Conservation (phyloP, 2,888 invertebrate genomes). For the Drosophila gaucha region DNA sequence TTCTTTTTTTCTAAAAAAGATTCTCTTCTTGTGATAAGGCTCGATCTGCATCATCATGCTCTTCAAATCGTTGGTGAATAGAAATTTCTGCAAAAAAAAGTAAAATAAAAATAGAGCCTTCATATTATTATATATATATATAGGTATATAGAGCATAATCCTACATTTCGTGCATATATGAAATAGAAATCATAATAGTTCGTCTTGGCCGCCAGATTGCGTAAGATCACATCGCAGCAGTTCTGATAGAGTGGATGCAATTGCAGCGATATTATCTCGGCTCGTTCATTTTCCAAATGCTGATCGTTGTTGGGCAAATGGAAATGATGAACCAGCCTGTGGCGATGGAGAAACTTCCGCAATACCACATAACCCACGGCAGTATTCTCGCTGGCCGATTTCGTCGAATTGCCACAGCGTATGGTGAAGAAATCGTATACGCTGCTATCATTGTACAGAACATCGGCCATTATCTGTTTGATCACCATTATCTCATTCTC, state of each 20-base stretch:
- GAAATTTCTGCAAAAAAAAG: slow-evolving; percentile 19
- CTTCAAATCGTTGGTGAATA: slow-evolving; percentile 67
- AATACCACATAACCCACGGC: slow-evolving; percentile 78
- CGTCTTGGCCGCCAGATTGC: slow-evolving; percentile 70
- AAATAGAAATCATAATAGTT: slow-evolving; percentile 67
- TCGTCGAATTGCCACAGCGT: slow-evolving; percentile 72
- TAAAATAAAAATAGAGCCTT: too few species aligned
- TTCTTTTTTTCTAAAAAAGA: not conserved
- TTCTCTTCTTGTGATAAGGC: slow-evolving; percentile 56
- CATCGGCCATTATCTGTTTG: slow-evolving; percentile 59
- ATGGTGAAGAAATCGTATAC: slow-evolving; percentile 69
- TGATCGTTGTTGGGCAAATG: slow-evolving; percentile 44
- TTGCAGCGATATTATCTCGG: slow-evolving; percentile 69
- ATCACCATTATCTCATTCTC: slow-evolving; percentile 50
- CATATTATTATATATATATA: not conserved
- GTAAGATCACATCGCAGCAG: slow-evolving; percentile 63
- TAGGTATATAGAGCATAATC: not conserved
- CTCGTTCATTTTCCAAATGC: slow-evolving; percentile 40
- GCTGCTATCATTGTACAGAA: slow-evolving; percentile 55
- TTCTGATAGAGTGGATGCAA: slow-evolving; percentile 77
- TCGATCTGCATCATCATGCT: slow-evolving; percentile 75
- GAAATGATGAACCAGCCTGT: slow-evolving; percentile 54
- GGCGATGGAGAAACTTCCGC: slow-evolving; percentile 39
- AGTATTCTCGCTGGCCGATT: slow-evolving; percentile 54
- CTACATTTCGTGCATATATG: slow-evolving; percentile 45